Percentiles rank a stretch among this genome's conserved stretches.
Evolutionary conservation across 2,888 invertebrate genomes (phyloP).

Genomic region (Drosophila macrothrix): DNA sequence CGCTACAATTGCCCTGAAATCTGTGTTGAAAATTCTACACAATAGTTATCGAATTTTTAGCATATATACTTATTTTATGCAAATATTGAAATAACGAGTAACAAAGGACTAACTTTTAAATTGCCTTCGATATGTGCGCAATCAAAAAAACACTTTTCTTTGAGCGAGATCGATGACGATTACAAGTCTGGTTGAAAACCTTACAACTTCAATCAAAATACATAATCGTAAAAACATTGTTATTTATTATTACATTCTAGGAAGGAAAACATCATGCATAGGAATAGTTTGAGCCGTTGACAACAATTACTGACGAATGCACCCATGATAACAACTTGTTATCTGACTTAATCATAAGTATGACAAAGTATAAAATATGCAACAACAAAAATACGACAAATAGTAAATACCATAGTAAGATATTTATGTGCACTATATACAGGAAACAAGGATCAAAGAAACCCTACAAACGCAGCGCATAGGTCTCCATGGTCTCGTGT

Average conservation of each 20-base stretch:
- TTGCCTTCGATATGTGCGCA: background rate
- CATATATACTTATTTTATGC: background rate
- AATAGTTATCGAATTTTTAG: background rate
- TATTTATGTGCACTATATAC: background rate
- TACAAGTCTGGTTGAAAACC: background rate
- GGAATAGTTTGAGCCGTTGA: background rate
- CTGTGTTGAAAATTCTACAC: background rate
- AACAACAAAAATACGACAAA: background rate
- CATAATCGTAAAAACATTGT: background rate
- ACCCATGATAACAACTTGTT: background rate
- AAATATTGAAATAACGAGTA: background rate
- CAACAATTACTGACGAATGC: background rate
- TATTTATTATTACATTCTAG: background rate
- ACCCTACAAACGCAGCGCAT: slow-evolving; percentile 49
- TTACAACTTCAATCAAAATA: background rate
- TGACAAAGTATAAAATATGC: background rate
- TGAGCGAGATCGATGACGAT: background rate
- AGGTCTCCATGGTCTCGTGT: slow-evolving; percentile 78
- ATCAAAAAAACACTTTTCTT: background rate
- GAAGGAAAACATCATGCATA: background rate
- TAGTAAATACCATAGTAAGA: background rate
- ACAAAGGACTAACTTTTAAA: background rate
- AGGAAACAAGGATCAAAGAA: background rate
- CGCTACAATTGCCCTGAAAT: background rate
- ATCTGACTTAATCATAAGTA: background rate